phyloP scores from a whole-genome alignment of 1,140 invertebrate species.

The Zophobas morio region DNA sequence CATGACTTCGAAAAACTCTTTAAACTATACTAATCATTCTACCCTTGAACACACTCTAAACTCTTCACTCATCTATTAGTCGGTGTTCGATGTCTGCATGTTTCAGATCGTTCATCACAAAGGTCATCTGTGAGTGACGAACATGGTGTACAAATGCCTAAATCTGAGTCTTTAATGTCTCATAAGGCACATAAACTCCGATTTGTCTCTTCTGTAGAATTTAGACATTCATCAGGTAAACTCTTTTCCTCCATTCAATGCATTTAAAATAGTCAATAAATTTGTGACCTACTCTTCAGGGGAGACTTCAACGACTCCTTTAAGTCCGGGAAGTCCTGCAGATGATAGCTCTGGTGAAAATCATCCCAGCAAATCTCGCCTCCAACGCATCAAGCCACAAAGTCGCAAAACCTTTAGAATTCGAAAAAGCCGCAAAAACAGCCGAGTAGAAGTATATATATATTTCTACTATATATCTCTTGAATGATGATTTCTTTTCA shows the following conservation, averaged over 20 bases:
- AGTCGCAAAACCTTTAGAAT: conserved; percentile 94
- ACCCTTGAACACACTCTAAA: no score
- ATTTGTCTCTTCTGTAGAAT: conserved; percentile 83
- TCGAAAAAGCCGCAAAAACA: conserved; percentile 80
- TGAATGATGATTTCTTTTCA: conserved; percentile 50
- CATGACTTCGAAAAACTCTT: background rate
- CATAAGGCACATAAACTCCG: conserved; percentile 80
- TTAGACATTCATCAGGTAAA: conserved; percentile 80
- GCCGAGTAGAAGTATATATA: conserved; percentile 68
- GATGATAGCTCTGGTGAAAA: conserved; percentile 78
- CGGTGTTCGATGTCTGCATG: conserved; percentile 60
- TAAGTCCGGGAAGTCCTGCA: conserved; percentile 80
- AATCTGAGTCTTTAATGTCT: conserved; percentile 71
- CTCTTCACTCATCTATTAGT: background rate
- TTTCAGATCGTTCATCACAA: conserved; percentile 75
- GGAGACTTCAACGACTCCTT: conserved; percentile 80
- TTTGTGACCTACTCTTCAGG: conserved; percentile 66
- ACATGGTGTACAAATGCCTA: conserved; percentile 69
- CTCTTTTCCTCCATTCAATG: conserved; percentile 10
- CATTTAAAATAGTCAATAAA: background rate
- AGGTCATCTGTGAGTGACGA: conserved; percentile 73
- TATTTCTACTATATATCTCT: conserved; percentile 7
- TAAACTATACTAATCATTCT: background rate
- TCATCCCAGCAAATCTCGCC: conserved; percentile 78
- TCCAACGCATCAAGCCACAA: conserved; percentile 93